Evolutionary conservation across 2,113 vertebrate species (phyloP).

Genomic region (Cynopterus brachyotis): DNA sequence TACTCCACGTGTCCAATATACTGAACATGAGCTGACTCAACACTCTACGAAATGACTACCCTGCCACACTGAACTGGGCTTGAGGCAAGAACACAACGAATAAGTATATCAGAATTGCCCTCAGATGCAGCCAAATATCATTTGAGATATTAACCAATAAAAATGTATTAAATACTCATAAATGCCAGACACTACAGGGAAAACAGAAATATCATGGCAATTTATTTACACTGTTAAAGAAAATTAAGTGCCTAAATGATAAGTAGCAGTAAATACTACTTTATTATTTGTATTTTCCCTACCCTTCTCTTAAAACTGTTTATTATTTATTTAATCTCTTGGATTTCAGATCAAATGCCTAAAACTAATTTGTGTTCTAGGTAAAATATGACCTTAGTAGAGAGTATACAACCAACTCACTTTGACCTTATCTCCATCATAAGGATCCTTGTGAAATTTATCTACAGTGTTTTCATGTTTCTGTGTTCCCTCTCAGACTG

Average conservation of each 20-base stretch:
- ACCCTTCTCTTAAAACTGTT: slow-evolving; percentile 30
- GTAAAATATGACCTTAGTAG: slow-evolving; percentile 36
- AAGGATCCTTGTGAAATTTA: slow-evolving; percentile 10
- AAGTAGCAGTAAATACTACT: not conserved
- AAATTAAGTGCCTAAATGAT: slow-evolving; percentile 57
- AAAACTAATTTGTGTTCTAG: slow-evolving; percentile 39
- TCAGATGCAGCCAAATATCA: slow-evolving; percentile 3
- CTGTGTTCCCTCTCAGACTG: not conserved
- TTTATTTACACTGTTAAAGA: slow-evolving; percentile 27
- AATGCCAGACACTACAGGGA: slow-evolving; percentile 45
- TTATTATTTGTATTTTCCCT: slow-evolving; percentile 38
- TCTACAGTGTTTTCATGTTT: not conserved
- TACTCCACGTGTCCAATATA: not conserved
- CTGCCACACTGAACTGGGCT: not conserved
- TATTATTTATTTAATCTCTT: slow-evolving; percentile 60
- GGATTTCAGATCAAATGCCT: slow-evolving; percentile 51
- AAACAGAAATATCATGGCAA: slow-evolving; percentile 22
- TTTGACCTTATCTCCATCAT: not conserved
- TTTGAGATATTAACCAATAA: slow-evolving; percentile 68
- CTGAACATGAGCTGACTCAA: not conserved
- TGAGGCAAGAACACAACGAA: not conserved
- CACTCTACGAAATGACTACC: not conserved
- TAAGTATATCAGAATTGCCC: slow-evolving; percentile 22
- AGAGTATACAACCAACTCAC: not conserved
- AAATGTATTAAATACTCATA: slow-evolving; percentile 68